Evolutionary conservation across 2,113 vertebrate species (phyloP).

Genomic region (Psophia crepitans): DNA sequence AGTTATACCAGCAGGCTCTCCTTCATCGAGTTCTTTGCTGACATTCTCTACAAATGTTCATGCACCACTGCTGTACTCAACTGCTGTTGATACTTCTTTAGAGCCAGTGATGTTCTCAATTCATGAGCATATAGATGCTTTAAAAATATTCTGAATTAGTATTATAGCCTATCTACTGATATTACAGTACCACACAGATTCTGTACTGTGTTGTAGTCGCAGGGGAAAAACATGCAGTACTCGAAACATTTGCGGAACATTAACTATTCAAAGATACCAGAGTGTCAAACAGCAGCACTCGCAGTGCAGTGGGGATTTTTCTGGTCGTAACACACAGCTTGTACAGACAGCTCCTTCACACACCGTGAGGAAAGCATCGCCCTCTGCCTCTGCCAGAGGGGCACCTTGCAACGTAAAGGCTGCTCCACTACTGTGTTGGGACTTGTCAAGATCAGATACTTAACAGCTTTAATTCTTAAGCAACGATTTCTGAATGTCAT

Average conservation of each 20-base stretch:
- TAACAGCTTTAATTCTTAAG: neutral
- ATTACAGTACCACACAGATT: neutral
- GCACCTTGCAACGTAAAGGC: neutral
- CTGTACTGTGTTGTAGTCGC: neutral
- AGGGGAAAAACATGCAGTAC: neutral
- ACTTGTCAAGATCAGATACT: neutral
- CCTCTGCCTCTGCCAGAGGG: neutral
- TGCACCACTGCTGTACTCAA: neutral
- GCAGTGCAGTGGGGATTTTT: neutral
- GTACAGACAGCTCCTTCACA: neutral
- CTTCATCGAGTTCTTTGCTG: neutral
- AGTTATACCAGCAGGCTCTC: neutral
- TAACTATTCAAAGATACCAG: neutral
- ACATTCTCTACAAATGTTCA: neutral
- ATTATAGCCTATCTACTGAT: neutral
- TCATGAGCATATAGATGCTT: neutral
- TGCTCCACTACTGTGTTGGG: fast-evolving
- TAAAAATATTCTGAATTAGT: neutral
- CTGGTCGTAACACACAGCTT: neutral
- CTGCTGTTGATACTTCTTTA: neutral
- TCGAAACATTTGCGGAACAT: neutral
- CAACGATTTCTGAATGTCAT: neutral
- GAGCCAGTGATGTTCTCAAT: neutral
- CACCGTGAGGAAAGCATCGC: neutral
- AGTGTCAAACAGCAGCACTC: neutral